Base-by-base conservation (phyloP, 1,140 invertebrate species). In the Zaprionus kolodkinae region DNA sequence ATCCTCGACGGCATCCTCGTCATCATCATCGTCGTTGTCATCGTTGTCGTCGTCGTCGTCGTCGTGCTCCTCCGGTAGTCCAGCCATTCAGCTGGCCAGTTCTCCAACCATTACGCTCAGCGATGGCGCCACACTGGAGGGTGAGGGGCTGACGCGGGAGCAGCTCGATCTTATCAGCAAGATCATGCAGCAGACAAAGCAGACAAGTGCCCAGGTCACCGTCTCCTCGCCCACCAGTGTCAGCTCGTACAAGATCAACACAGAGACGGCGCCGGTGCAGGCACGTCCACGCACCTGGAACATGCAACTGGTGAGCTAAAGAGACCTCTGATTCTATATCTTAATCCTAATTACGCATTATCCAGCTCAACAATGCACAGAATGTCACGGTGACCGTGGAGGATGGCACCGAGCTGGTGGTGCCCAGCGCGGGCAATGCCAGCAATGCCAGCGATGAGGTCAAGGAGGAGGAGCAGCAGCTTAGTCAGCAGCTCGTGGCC, bases 101-200 rank as follows among this genome's bases (percentile, higher is more conserved):
- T 91, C 93, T 5, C 90, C 91, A 9, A 83, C 80, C 40, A 90
- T 92, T 17, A 86, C 84, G 55, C 89, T 93, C 21, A 93, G 92
- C 71, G 94, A 93, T 72, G 94, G 93, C 71, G 95, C 95, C 89
- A 80, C 63, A 11, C 78, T 90, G 9, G 95, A 95, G 83, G 82
- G 87, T 11, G 95, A 96, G 81, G 95, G 95, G 35, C 92, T 96
- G 55, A 95, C 95, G 11, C 95, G 95, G 79, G 95, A 96, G 81
- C 96, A 95, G 92, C 93, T 96, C 79, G 96, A 96, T 93, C 94
- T 95, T 78, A 96, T 96, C 79, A 95, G 96, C 91, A 95, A 96
- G 91, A 96, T 96, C 73, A 96, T 96, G 95, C 95, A 95, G 80
- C 96, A 96, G 88, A 96, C 95, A 13, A 95, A 94, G 81, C 94